Conservation (phyloP, 2,888 invertebrate genomes). For the Buathra laborator region DNA sequence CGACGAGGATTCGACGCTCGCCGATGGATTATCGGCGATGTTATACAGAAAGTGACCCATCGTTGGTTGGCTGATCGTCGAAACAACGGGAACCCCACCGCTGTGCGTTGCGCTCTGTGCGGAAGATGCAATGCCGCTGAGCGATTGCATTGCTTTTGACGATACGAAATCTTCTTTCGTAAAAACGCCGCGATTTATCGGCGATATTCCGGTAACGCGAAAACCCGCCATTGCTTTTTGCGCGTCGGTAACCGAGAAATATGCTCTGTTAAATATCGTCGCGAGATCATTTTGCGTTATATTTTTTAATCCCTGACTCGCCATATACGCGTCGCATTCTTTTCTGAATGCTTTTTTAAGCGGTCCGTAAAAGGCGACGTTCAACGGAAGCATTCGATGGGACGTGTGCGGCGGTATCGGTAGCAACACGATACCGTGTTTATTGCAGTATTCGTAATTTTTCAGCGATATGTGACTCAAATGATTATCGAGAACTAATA, state of each 20-base stretch:
- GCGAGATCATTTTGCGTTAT: conserved; percentile 70
- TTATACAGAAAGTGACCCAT: conserved; percentile 62
- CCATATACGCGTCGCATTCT: conserved; percentile 69
- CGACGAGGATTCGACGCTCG: conserved; percentile 32
- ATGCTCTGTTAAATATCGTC: conserved; percentile 64
- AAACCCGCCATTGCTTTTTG: conserved; percentile 64
- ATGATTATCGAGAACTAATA: conserved; percentile 78
- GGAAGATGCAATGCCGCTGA: not conserved
- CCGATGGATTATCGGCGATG: conserved; percentile 43
- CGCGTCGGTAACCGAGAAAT: conserved; percentile 57
- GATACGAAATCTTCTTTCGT: conserved; percentile 65
- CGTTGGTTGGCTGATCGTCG: conserved; percentile 24
- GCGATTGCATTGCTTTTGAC: conserved; percentile 19
- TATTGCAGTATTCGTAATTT: conserved; percentile 66
- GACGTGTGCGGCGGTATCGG: conserved; percentile 76
- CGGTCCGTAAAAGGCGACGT: conserved; percentile 73
- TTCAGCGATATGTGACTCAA: conserved; percentile 74
- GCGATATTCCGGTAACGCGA: conserved; percentile 63
- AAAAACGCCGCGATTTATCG: conserved; percentile 65
- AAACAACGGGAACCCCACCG: not conserved
- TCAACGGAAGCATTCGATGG: conserved; percentile 73
- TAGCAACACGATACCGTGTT: conserved; percentile 71
- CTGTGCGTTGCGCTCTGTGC: not conserved
- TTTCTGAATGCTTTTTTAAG: conserved; percentile 71
- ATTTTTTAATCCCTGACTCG: conserved; percentile 59